Conservation (phyloP, 2,888 invertebrate genomes). For the Ceramica pisi region DNA sequence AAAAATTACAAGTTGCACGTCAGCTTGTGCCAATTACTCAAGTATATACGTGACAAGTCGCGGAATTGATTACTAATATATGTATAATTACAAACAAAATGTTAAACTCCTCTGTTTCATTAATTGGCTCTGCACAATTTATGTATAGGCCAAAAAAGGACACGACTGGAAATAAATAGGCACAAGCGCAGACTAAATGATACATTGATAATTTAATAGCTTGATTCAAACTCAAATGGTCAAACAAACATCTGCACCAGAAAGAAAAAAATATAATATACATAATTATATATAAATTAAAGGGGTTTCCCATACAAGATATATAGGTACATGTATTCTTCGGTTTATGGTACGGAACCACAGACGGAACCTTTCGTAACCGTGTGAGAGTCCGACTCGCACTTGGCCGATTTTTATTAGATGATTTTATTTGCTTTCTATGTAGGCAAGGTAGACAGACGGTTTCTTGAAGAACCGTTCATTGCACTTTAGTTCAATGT, state of each 20-base stretch:
- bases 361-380: no score
- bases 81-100: not conserved
- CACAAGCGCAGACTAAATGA: not conserved
- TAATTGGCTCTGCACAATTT: not conserved
- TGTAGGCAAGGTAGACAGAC: conserved; percentile 1
- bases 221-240: not conserved
- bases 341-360: no score
- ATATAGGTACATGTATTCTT: no score
- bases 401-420: no score
- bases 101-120: not conserved
- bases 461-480: conserved; percentile 19
- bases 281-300: no score
- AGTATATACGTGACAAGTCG: conserved; percentile 22
- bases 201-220: not conserved
- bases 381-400: no score
- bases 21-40: conserved; percentile 21
- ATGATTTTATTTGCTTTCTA: no score
- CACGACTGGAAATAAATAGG: not conserved
- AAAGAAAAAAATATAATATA: no score
- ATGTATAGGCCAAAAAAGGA: not conserved
- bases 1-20: conserved; percentile 18
- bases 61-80: conserved; percentile 13
- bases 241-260: not conserved
- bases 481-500: not conserved
- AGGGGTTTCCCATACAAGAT: no score